Evolutionary conservation across 2,113 vertebrate species (phyloP).

Genomic region (Rallus limicola): DNA sequence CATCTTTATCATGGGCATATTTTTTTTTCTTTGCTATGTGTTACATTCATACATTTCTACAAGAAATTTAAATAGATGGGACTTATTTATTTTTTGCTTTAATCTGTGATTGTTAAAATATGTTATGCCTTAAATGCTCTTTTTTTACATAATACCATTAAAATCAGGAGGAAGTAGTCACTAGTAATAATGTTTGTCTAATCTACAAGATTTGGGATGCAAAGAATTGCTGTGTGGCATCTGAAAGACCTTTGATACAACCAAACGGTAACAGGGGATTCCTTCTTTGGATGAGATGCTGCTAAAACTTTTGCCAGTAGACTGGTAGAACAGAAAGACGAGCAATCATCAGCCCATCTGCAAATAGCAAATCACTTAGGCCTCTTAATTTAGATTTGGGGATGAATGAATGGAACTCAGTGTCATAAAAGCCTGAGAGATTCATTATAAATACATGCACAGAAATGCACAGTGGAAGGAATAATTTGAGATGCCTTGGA

Average conservation of each 20-base stretch:
- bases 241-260: neutral
- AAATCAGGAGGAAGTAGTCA: neutral
- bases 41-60: neutral
- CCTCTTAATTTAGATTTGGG: neutral
- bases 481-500: neutral
- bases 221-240: neutral
- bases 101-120: neutral
- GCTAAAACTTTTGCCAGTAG: neutral
- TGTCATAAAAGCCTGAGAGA: neutral
- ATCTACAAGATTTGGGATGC: neutral
- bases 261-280: neutral
- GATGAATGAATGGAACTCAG: neutral
- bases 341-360: neutral
- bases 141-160: neutral
- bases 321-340: neutral
- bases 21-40: neutral
- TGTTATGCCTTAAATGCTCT: neutral
- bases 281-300: neutral
- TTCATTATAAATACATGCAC: neutral
- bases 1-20: neutral
- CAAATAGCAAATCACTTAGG: neutral
- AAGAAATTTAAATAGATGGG: neutral
- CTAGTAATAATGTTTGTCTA: neutral
- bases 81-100: neutral
- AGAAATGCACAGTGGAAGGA: neutral